Evolutionary conservation across 1,140 invertebrate species (phyloP).

Genomic region (Phenacoccus solenopsis): DNA sequence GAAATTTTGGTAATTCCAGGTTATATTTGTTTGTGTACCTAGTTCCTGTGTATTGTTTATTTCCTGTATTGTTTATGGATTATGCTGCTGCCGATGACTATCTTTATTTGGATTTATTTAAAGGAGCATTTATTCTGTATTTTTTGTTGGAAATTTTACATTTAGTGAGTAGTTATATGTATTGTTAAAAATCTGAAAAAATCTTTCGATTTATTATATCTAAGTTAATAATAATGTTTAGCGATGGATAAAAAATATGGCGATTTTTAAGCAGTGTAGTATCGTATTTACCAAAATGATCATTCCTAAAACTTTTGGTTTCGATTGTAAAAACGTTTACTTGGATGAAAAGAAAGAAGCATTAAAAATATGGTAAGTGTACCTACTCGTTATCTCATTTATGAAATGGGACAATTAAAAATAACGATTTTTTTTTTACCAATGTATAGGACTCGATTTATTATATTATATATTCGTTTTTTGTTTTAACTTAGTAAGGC

Average conservation of each 20-base stretch:
- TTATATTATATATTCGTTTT: no score
- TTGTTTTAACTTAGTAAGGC: not conserved
- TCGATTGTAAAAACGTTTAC: not conserved
- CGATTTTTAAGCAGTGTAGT: not conserved
- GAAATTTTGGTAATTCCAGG: not conserved
- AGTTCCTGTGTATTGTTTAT: not conserved
- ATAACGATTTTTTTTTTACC: no score
- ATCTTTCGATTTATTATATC: not conserved
- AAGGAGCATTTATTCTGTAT: not conserved
- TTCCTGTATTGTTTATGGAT: not conserved
- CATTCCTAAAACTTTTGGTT: no score
- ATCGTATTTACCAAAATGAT: no score
- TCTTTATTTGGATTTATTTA: not conserved
- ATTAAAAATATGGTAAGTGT: not conserved
- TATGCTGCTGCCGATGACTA: not conserved
- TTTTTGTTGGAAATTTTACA: not conserved
- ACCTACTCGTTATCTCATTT: no score
- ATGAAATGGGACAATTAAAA: no score
- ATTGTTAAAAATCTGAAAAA: not conserved
- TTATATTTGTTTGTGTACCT: not conserved
- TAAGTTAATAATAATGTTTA: not conserved
- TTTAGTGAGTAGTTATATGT: no score
- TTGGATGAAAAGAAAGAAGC: not conserved
- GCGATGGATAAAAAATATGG: not conserved
- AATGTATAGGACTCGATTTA: no score